Evolutionary conservation across 2,888 invertebrate genomes (phyloP), one percentile per base, ranked within the genome.

Genomic region (Drosophila mercatorum): DNA sequence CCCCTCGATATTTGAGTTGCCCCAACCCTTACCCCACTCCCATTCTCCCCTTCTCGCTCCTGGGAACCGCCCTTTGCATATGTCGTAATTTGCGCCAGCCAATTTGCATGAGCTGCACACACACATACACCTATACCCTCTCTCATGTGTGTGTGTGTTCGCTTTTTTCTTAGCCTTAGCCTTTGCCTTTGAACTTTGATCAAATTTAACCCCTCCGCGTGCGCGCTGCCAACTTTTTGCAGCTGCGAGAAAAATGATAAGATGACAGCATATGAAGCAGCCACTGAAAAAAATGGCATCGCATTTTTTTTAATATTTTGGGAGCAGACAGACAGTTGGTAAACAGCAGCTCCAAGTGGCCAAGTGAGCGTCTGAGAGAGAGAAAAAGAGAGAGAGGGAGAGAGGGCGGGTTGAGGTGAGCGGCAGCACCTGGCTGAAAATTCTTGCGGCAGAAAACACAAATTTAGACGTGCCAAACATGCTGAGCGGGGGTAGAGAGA

Each of bases 171-270:
- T 70, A 53, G 71, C 72, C 70, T 70, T 65, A 56, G 74, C 70
- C 73, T 75, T 72, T 79, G 81, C 87, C 84, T 86, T 86, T 86
- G 87, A 86, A 88, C 85, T 85, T 86, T 83, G 83, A 77, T 88
- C 81, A 81, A 83, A 73, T 74, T 80, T 88, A 86, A 83, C 87
- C 85, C 84, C 85, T 71, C 72, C 75, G 59, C 52, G 67, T 64
- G 57, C 38, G 49, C 62, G 14, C 51, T 72, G 64, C 62, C 68
- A 70, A 71, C 38, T 61, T 72, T 51, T 36, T 51, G 47, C 64
- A 17, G 53, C 53, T 83, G 88, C 63, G 80, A 85, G 86, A 88
- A 80, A 86, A 88, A 88, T 86, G 87, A 88, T 88, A 86, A 88
- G 89, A 88, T 81, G 85, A 83, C 89, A 88, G 89, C 75, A 61